Evolutionary conservation across 2,797 vertebrate genomes (phyloP).

Genomic region (Coreius guichenoti): DNA sequence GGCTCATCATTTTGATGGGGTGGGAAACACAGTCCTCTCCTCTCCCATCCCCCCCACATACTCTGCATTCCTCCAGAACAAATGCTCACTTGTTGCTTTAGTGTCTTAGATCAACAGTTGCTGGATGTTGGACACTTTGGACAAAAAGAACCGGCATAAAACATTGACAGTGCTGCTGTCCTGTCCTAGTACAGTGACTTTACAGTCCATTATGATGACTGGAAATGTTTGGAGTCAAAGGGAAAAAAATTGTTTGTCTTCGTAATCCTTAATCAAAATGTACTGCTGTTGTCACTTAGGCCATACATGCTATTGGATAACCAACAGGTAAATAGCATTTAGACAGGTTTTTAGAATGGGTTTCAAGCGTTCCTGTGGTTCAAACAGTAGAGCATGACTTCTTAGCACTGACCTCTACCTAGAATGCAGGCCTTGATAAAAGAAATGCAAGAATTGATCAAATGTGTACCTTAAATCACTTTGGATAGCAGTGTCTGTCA

Average conservation of each 20-base stretch:
- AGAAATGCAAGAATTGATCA: neutral
- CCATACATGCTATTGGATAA: neutral
- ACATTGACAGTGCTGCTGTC: constrained; percentile 35
- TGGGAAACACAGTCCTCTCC: constrained; percentile 58
- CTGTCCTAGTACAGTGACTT: constrained; percentile 28
- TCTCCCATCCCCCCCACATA: constrained; percentile 73
- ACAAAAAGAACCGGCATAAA: constrained; percentile 33
- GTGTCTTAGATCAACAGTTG: constrained; percentile 76
- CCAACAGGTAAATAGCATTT: neutral
- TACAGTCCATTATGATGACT: constrained; percentile 6
- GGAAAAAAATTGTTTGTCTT: neutral
- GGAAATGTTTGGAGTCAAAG: neutral
- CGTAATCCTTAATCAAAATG: neutral
- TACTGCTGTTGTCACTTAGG: too few species aligned
- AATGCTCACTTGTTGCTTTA: constrained; percentile 83
- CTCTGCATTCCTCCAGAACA: constrained; percentile 79
- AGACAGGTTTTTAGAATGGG: neutral
- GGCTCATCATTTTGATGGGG: constrained; percentile 66
- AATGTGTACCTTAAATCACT: neutral
- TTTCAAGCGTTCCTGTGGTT: neutral
- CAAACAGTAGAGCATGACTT: neutral
- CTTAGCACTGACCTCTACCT: neutral
- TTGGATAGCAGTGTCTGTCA: neutral
- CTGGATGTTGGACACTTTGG: constrained; percentile 61
- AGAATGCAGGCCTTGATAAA: neutral